A percentile compares a stretch with the other conserved stretches of the same genome.
phyloP scores from a whole-genome alignment of 2,797 vertebrate genomes.

The Hylomyscus alleni region DNA sequence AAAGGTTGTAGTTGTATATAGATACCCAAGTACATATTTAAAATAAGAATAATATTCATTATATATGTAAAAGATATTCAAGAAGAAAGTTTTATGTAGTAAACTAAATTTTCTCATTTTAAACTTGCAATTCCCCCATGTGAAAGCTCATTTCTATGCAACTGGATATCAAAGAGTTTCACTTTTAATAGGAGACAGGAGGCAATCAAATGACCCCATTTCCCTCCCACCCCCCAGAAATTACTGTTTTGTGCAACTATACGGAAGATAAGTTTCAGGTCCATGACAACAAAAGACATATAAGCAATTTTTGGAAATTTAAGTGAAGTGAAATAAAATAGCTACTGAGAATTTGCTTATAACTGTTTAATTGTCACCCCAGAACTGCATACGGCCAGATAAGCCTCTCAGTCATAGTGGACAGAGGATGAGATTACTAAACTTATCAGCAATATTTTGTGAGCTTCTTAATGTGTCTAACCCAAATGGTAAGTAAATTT shows the following conservation, averaged over 20 bases:
- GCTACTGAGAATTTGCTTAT: background rate
- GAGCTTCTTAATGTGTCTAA: background rate
- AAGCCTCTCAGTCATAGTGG: background rate
- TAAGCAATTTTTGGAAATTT: background rate
- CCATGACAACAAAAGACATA: background rate
- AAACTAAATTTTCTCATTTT: background rate
- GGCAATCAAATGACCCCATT: background rate
- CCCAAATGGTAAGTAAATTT: background rate
- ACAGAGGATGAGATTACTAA: background rate
- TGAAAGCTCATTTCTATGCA: background rate
- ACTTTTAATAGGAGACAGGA: background rate
- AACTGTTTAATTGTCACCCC: background rate
- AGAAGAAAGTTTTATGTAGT: background rate
- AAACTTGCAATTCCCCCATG: background rate
- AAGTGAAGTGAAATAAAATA: background rate
- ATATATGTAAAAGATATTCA: background rate
- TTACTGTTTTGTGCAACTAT: background rate
- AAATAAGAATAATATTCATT: background rate
- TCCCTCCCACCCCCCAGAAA: background rate
- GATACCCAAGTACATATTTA: background rate
- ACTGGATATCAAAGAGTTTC: background rate
- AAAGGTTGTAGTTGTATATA: background rate
- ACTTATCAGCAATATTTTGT: background rate
- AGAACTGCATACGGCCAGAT: background rate
- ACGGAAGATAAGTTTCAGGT: background rate